Conservation (phyloP, 2,888 invertebrate genomes). For the Clusia tigrina region DNA sequence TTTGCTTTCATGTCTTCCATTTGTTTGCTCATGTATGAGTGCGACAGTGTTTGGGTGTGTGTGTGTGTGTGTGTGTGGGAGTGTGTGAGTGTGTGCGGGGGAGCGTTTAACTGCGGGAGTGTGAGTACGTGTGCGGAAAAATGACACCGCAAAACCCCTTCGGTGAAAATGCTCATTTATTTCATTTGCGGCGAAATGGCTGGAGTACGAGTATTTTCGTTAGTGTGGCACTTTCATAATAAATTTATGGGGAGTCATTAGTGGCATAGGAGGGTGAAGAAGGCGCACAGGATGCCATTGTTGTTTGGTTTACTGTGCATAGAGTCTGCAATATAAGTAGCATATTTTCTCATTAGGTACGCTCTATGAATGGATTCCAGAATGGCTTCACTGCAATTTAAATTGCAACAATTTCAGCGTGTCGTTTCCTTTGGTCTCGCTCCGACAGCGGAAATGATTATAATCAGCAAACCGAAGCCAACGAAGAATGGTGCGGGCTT, state of each 20-base stretch:
- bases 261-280: background rate
- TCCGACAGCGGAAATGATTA: too few species aligned
- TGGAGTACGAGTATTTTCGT: constrained; percentile 44
- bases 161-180: constrained; percentile 52
- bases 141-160: constrained; percentile 44
- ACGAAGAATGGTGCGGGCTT: too few species aligned
- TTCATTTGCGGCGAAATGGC: constrained; percentile 28
- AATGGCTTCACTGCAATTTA: too few species aligned
- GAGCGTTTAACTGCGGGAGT: background rate
- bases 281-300: background rate
- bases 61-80: too few species aligned
- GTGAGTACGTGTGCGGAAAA: constrained; percentile 35
- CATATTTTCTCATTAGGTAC: too few species aligned
- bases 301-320: too few species aligned
- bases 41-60: too few species aligned
- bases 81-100: background rate
- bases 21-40: too few species aligned
- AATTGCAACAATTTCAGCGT: background rate
- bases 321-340: too few species aligned
- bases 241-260: background rate
- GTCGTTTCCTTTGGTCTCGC: too few species aligned
- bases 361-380: too few species aligned
- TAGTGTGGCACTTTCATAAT: background rate
- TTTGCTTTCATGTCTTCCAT: constrained; percentile 21
- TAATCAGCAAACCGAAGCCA: too few species aligned